Evolutionary conservation across 1,140 invertebrate genomes (phyloP), one percentile per base, ranked within the genome.

Genomic region (Drosophila seguyi): DNA sequence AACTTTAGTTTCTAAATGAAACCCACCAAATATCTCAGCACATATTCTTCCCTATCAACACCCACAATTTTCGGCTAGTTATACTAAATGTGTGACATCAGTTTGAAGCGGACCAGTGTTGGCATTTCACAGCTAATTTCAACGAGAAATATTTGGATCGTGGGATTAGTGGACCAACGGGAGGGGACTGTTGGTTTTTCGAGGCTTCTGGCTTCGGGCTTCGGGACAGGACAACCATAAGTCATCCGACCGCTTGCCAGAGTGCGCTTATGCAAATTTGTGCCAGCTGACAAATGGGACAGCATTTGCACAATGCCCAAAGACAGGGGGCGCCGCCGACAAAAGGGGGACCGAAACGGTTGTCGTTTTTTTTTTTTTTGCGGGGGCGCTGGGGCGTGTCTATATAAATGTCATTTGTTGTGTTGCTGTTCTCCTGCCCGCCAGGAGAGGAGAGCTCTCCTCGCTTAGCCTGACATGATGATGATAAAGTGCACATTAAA

Each of bases 391-490:
- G 75, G 66, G 75, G 71, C 83, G 75, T 87, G 83, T 87, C 83
- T 87, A 87, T 87, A 87, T 87, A 87, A 87, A 87, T 87, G 79
- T 87, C 79, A 87, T 87, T 87, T 87, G 75, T 81, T 82, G 71
- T 82, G 75, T 82, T 68, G 62, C 52, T 56, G 52, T 31, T 44
- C 52, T 48, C 11, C 61, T 36, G 44, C 59, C 68, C 27, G 36
- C n/a, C n/a, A n/a, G n/a, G n/a, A 3, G 18, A 5, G 10, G 41
- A 45, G 42, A 18, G 18, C 60, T 67, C 63, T 56, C 45, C 53
- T 53, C 58, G 83, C 83, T 87, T 79, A 73, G 84, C 83, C 75
- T 78, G 83, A 87, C 83, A 87, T 87, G 83, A 87, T 86, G 79
- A 85, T 85, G 82, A 85, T 86, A 85, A 87, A 87, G 80, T 79